A percentile compares a stretch with the other conserved stretches of the same genome.
Conservation (phyloP, 1,140 invertebrate genomes). For the Dinoponera quadriceps region DNA sequence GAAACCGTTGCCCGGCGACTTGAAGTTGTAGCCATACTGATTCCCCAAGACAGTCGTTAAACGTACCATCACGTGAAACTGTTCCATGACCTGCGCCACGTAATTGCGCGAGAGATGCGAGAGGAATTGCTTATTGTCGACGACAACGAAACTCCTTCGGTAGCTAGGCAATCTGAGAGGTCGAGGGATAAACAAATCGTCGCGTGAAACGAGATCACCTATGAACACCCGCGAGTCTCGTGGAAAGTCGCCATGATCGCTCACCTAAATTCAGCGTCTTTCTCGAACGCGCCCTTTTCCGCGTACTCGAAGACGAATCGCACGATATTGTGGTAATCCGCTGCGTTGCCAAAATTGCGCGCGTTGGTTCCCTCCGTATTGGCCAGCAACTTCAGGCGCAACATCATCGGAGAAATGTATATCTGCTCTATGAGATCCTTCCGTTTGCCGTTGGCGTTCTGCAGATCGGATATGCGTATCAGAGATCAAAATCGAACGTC, state of each 20-base stretch:
- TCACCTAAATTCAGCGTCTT: constrained; percentile 87
- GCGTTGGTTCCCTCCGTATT: constrained; percentile 74
- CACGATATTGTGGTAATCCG: constrained; percentile 75
- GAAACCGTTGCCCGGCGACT: constrained; percentile 69
- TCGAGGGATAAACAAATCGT: background rate
- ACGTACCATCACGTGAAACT: constrained; percentile 95
- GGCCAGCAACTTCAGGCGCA: constrained; percentile 89
- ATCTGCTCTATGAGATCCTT: constrained; percentile 88
- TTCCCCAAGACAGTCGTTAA: constrained; percentile 96
- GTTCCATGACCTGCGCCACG: constrained; percentile 92
- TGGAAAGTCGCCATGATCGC: constrained; percentile 56
- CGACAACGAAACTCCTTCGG: constrained; percentile 89
- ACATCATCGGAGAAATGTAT: constrained; percentile 89
- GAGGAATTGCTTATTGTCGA: constrained; percentile 87
- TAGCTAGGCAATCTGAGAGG: constrained; percentile 91
- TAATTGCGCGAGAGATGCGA: constrained; percentile 90
- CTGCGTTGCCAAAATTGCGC: constrained; percentile 61
- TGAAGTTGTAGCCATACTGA: constrained; percentile 89
- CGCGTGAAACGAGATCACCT: background rate
- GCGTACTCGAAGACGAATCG: constrained; percentile 79
- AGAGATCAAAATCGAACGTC: background rate
- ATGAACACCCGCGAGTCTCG: background rate
- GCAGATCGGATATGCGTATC: background rate
- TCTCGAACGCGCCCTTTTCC: constrained; percentile 80
- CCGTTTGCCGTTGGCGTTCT: constrained; percentile 70